Conservation (phyloP, 2,888 invertebrate genomes). For the Heliconius sara region DNA sequence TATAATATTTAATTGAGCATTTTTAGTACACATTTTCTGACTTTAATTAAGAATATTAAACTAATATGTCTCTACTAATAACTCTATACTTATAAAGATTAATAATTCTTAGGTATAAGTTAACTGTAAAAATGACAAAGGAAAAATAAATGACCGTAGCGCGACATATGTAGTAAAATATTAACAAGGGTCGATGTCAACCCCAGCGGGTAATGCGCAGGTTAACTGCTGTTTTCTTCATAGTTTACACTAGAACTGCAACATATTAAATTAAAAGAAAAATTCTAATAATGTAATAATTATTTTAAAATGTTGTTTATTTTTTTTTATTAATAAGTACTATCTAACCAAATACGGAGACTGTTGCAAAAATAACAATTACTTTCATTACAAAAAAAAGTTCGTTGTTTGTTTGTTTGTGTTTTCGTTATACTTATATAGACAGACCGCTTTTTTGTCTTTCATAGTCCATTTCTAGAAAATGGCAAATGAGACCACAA, state of each 20-base stretch:
- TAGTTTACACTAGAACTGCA: no score
- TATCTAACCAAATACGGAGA: no score
- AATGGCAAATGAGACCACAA: neutral
- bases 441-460: slow-evolving; percentile 51
- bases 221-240: slow-evolving; percentile 65
- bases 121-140: slow-evolving; percentile 68
- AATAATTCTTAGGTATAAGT: neutral
- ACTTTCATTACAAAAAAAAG: neutral
- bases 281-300: no score
- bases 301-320: no score
- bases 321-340: no score
- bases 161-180: slow-evolving; percentile 77
- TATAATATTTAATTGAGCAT: no score
- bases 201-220: slow-evolving; percentile 70
- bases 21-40: no score
- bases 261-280: no score
- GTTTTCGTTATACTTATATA: neutral
- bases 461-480: neutral
- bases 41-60: no score
- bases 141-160: slow-evolving; percentile 75
- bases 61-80: neutral
- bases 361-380: neutral
- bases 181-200: slow-evolving; percentile 67
- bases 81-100: neutral
- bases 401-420: neutral